Evolutionary conservation across 2,888 invertebrate genomes (phyloP).

Genomic region (Cremastobaeus sp.): DNA sequence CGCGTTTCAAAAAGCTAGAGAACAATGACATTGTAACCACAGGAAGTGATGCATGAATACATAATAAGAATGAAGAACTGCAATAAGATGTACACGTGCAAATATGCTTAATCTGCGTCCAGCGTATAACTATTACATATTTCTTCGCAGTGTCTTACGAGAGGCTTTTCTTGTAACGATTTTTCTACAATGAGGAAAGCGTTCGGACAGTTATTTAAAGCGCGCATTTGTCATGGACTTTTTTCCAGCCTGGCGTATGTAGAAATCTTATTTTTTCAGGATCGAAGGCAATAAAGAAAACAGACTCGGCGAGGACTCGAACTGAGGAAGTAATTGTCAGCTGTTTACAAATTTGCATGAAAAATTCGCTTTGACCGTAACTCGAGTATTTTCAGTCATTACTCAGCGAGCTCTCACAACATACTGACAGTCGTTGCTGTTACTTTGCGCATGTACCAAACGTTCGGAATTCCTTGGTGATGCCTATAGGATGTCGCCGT

Average conservation of each 20-base stretch:
- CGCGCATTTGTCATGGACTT: too few species aligned
- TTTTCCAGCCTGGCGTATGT: too few species aligned
- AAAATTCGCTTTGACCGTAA: too few species aligned
- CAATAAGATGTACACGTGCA: slow-evolving; percentile 29
- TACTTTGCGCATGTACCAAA: slow-evolving; percentile 29
- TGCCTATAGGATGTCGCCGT: slow-evolving; percentile 42
- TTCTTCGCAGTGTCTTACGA: not conserved
- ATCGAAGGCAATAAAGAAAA: too few species aligned
- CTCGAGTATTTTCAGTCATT: slow-evolving; percentile 24
- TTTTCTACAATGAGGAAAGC: not conserved
- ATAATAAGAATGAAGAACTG: slow-evolving; percentile 35
- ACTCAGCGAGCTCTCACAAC: slow-evolving; percentile 25
- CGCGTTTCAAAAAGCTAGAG: slow-evolving; percentile 13
- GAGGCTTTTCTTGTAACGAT: not conserved
- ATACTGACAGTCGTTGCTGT: slow-evolving; percentile 30
- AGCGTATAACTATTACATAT: slow-evolving; percentile 12
- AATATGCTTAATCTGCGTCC: slow-evolving; percentile 22
- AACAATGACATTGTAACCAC: slow-evolving; percentile 33
- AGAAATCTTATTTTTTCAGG: too few species aligned
- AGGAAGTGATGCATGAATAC: slow-evolving; percentile 40
- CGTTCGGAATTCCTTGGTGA: slow-evolving; percentile 32
- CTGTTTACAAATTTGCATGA: too few species aligned
- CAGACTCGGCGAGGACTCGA: too few species aligned
- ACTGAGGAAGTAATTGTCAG: too few species aligned
- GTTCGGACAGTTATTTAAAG: too few species aligned